Percentiles rank a stretch among this genome's conserved stretches.
phyloP scores from a whole-genome alignment of 2,888 invertebrate species.

The Tipula helvola region DNA sequence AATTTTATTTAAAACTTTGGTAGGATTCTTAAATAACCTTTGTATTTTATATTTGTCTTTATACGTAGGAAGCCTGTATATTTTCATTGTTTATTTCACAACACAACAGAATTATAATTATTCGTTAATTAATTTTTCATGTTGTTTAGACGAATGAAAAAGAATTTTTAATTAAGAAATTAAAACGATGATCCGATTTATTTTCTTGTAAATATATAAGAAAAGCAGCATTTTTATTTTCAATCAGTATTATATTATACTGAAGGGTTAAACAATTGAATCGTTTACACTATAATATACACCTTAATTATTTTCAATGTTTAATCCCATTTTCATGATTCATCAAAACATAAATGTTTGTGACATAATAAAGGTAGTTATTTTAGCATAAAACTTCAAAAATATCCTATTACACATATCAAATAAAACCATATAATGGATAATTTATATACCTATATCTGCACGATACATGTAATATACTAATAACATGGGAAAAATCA shows the following conservation, averaged over 20 bases:
- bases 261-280: too few species aligned
- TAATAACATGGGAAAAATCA: not conserved
- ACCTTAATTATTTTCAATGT: not conserved
- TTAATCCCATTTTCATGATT: not conserved
- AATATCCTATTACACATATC: not conserved
- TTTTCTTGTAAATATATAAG: not conserved
- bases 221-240: too few species aligned
- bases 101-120: not conserved
- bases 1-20: not conserved
- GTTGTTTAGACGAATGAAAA: not conserved
- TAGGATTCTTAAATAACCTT: not conserved
- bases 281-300: too few species aligned
- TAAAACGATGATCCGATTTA: not conserved
- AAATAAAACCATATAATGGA: not conserved
- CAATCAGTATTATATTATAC: too few species aligned
- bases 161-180: not conserved
- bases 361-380: not conserved
- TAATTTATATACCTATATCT: not conserved
- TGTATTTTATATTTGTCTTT: not conserved
- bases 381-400: not conserved
- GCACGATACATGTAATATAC: not conserved
- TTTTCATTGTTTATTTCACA: not conserved
- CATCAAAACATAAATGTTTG: not conserved
- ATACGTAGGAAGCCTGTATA: not conserved
- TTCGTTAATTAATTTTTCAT: not conserved